A percentile compares a stretch with the other conserved stretches of the same genome.
Conservation (phyloP, 2,888 invertebrate species). For the Herminia tarsipennalis region DNA sequence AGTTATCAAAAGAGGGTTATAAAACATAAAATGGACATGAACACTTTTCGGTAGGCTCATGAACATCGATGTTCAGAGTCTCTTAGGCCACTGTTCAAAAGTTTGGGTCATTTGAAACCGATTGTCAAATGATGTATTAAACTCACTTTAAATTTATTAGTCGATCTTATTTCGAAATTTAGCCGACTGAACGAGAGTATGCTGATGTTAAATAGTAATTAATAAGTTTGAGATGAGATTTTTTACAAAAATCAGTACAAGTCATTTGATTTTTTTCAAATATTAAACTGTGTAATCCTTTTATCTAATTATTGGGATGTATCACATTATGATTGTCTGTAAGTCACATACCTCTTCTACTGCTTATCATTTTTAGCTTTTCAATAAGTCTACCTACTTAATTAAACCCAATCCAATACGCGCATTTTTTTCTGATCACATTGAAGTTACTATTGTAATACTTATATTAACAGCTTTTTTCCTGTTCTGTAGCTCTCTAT, state of each 20-base stretch:
- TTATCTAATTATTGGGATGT: constrained; percentile 63
- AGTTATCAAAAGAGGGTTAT: too few species aligned
- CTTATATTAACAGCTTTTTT: too few species aligned
- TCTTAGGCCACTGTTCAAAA: too few species aligned
- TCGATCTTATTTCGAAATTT: constrained; percentile 6
- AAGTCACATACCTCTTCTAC: constrained; percentile 24
- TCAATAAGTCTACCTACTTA: neutral
- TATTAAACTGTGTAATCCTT: constrained; percentile 64
- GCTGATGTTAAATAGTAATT: constrained; percentile 30
- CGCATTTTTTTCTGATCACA: neutral
- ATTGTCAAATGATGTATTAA: neutral
- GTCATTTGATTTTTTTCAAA: constrained; percentile 69
- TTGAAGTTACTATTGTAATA: too few species aligned
- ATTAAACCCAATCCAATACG: neutral
- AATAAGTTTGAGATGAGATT: constrained; percentile 69
- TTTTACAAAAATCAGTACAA: constrained; percentile 70
- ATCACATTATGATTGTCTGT: constrained; percentile 52
- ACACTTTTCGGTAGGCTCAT: too few species aligned
- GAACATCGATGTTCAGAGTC: too few species aligned
- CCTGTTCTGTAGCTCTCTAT: too few species aligned
- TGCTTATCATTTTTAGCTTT: too few species aligned
- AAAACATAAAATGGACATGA: too few species aligned
- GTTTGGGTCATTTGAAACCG: too few species aligned
- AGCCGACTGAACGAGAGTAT: constrained; percentile 14
- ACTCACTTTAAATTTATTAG: neutral